Conservation (phyloP, 2,888 invertebrate species). For the Aphodius sticticus region DNA sequence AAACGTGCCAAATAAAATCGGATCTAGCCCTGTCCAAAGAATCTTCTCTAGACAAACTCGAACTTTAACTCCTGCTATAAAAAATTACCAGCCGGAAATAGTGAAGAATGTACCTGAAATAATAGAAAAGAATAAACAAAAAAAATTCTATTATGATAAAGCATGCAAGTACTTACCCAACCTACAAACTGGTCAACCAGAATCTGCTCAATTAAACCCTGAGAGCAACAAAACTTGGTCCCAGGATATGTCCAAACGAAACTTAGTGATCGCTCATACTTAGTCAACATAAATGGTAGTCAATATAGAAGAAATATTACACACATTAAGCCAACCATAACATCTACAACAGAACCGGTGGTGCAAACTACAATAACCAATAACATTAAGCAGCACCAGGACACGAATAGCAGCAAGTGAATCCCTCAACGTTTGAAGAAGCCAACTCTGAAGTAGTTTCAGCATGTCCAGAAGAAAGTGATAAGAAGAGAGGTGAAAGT, state of each 20-base stretch:
- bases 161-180: background rate
- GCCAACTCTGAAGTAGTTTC: too few relatives aligned
- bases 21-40: background rate
- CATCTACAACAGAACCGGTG: too few relatives aligned
- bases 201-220: background rate
- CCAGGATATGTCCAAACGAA: background rate
- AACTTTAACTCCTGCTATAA: background rate
- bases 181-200: background rate
- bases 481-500: too few relatives aligned
- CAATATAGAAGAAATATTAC: background rate
- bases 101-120: slow-evolving; percentile 4
- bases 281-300: background rate
- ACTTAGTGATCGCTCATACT: background rate
- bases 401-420: too few relatives aligned
- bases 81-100: background rate
- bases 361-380: too few relatives aligned
- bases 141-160: background rate
- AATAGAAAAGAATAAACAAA: slow-evolving; percentile 9
- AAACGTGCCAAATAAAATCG: slow-evolving; percentile 5
- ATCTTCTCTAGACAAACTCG: background rate
- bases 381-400: too few relatives aligned
- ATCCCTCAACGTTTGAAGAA: too few relatives aligned
- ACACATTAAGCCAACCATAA: background rate
- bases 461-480: too few relatives aligned
- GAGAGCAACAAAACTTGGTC: background rate